These are phyloP conservation scores for Aphidius ervi DNA, from an alignment of 1,140 invertebrate genomes.

Conservation along the genomic window DNA sequence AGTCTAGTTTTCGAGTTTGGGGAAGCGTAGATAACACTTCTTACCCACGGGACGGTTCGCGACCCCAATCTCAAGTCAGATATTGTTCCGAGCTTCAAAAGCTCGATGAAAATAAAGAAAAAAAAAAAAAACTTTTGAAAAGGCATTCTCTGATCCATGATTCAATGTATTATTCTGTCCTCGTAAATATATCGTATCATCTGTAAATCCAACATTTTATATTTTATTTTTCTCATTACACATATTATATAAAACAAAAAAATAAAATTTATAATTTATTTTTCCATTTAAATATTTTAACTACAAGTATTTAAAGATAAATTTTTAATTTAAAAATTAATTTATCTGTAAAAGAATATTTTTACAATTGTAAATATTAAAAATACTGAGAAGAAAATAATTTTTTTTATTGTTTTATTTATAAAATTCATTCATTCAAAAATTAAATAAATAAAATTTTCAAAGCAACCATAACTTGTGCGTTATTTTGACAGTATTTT, in stretches of 20 bases:
- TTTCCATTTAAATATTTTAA: background rate
- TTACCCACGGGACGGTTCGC: conserved; percentile 39
- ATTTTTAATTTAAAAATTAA: too few relatives aligned
- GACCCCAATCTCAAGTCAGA: conserved; percentile 47
- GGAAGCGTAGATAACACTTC: conserved; percentile 44
- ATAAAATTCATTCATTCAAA: too few relatives aligned
- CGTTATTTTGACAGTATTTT: too few relatives aligned
- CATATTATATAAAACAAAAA: too few relatives aligned
- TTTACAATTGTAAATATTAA: too few relatives aligned
- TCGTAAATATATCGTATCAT: conserved; percentile 34
- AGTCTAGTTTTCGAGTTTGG: conserved; percentile 38
- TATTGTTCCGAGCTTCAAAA: conserved; percentile 46
- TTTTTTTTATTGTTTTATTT: too few relatives aligned
- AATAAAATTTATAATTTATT: too few relatives aligned
- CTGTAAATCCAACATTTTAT: conserved; percentile 17
- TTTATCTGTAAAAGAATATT: too few relatives aligned
- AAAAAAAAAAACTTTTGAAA: conserved; percentile 40
- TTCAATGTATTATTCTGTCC: conserved; percentile 43
- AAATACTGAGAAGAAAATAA: too few relatives aligned
- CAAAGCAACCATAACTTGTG: too few relatives aligned
- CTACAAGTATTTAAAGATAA: background rate
- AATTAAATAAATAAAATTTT: too few relatives aligned
- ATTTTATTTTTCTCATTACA: background rate
- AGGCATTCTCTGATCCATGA: conserved; percentile 37
- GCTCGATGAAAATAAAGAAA: conserved; percentile 23